Evolutionary conservation across 2,113 vertebrate genomes (phyloP), one percentile per base, ranked within the genome.

Genomic region (Notothenia coriiceps): DNA sequence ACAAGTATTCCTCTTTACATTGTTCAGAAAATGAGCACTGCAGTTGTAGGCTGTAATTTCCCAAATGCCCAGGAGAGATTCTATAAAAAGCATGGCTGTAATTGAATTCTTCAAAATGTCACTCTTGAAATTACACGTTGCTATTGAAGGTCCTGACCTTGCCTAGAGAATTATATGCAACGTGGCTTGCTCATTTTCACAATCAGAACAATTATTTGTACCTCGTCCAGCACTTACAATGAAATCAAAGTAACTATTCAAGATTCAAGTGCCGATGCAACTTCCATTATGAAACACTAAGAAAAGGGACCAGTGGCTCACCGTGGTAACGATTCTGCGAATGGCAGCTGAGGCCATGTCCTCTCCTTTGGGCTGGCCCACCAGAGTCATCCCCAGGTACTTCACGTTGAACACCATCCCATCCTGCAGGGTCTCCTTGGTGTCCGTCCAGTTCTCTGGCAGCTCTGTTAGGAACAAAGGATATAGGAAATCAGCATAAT

Each of bases 391-490:
- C 33, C 97, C 97, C 68, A 98, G 89, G 79, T 97, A 98, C 79
- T 98, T 98, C 22, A 98, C 94, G 0, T 96, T 96, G 88, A 98
- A 98, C 70, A 95, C 95, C 95, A 97, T 96, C n/a, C 97, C 97
- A 74, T 98, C 97, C 77, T 96, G 89, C 59, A 97, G 92, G 0
- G 96, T 96, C 87, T 98, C 97, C 75, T 97, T 96, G 60, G 96
- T 96, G 78, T 97, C 97, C 0, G 96, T 94, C 96, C 96, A 97
- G 91, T 93, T 96, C 91, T 97, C 97, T 0, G 97, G 94, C 57
- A 97, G 94, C 86, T 97, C 97, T 98, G 94, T 29, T 77, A 46
- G 17, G 46, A 85, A 75, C 43, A 77, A 65, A 77, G 11, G 15
- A 25, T 8, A 60, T 4, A 3, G 0, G 12, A 40, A 50, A n/a